Conservation (phyloP, 2,113 vertebrate genomes). For the Menura novaehollandiae region DNA sequence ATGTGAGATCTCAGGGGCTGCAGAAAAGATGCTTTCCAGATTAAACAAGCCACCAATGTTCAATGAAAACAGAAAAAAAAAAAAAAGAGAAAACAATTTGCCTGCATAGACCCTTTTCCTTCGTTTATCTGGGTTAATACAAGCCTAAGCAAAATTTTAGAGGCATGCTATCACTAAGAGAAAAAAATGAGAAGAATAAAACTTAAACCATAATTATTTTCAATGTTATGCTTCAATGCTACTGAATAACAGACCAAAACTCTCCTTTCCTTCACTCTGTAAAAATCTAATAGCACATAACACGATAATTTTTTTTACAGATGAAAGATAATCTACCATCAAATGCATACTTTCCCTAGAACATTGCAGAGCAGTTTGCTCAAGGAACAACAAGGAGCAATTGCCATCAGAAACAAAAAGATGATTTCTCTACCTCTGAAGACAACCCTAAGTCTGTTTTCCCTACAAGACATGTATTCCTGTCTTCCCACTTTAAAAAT, state of each 20-base stretch:
- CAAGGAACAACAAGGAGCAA: neutral
- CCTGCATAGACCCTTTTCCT: neutral
- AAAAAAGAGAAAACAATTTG: neutral
- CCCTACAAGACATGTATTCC: neutral
- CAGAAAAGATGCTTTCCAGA: neutral
- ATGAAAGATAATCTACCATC: neutral
- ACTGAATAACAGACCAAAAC: neutral
- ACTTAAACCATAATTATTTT: neutral
- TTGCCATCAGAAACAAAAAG: neutral
- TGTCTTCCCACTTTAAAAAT: neutral
- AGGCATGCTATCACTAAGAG: neutral
- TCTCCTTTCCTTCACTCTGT: neutral
- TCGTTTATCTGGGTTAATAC: neutral
- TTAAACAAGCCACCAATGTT: neutral
- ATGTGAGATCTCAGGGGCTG: neutral
- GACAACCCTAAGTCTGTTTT: neutral
- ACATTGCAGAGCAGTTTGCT: neutral
- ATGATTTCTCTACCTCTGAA: neutral
- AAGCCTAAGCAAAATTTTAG: neutral
- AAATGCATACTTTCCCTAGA: neutral
- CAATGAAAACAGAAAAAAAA: neutral
- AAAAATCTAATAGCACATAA: neutral
- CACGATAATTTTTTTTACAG: neutral
- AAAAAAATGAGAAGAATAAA: neutral
- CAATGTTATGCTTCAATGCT: neutral